Evolutionary conservation across 2,888 invertebrate genomes (phyloP), one percentile per base, ranked within the genome.

Genomic region (Ennomos erosarius): DNA sequence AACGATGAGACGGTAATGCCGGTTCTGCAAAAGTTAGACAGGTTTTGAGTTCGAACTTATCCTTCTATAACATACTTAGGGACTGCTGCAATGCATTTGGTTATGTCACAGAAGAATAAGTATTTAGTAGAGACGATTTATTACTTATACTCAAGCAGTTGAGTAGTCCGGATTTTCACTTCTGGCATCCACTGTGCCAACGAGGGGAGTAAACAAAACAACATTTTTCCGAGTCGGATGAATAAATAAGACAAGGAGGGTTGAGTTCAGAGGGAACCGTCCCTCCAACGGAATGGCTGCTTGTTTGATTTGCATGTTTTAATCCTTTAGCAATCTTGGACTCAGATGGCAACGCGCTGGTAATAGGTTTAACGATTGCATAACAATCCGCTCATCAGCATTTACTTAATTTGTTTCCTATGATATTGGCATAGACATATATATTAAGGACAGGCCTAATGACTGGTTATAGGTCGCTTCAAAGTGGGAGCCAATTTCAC

Each of bases 271-370:
- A 80, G 84, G 87, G 85, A 75, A 78, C 74, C 79, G 80, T 85
- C 86, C 88, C 82, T 81, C 79, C 78, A 79, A 78, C 79, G 71
- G 79, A 84, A 85, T 79, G 77, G 76, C 74, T 76, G 77, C 84
- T 86, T 86, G 85, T 88, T 89, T 88, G 88, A 90, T 90, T 91
- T 90, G 89, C 90, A 91, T 90, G 87, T 89, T 90, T 88, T 90
- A 91, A 90, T 90, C 91, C 88, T 89, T 89, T 88, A 77, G 70
- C 76, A 79, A 81, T 83, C 81, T 78, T 72, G 67, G 81, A 70
- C 84, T 80, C 80, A 83, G 81, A 76, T 83, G 81, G 71, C 69
- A 73, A 67, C 67, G 64, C 51, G 63, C 52, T 54, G 58, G 71
- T 71, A 73, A 76, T 76, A 74, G 75, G 68, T 65, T 70, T 63